Percentiles rank a stretch among this genome's conserved stretches.
These are phyloP conservation scores for Gallinago nigripennis DNA, from an alignment of 2,797 vertebrate genomes.

Conservation along the genomic window DNA sequence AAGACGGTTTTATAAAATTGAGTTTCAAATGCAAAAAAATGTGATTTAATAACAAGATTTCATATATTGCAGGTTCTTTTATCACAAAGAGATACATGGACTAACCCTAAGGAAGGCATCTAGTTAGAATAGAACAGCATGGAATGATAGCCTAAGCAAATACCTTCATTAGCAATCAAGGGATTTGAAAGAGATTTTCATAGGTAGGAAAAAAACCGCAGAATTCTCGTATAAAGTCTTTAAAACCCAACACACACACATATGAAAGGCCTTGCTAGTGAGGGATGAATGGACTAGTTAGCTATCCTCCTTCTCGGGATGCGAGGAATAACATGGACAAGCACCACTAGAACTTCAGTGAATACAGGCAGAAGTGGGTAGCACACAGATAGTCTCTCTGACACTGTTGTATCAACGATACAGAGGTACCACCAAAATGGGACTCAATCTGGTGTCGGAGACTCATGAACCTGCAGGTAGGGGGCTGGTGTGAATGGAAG, in stretches of 20 bases:
- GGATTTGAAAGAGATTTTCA: neutral
- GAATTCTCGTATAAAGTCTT: neutral
- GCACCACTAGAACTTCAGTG: neutral
- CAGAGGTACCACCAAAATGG: neutral
- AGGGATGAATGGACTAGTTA: neutral
- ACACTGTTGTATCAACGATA: neutral
- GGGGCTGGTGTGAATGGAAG: neutral
- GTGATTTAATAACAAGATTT: conserved; percentile 5
- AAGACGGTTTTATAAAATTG: neutral
- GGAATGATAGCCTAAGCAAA: neutral
- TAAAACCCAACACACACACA: neutral
- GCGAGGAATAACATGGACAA: neutral
- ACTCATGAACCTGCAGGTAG: neutral
- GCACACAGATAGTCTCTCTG: neutral
- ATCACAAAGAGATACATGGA: neutral
- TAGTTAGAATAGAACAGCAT: neutral
- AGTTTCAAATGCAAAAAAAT: neutral
- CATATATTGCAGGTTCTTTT: neutral
- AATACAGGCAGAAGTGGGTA: neutral
- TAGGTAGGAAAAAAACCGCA: neutral
- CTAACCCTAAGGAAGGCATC: neutral
- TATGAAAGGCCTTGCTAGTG: neutral
- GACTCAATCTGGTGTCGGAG: neutral
- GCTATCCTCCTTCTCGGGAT: neutral
- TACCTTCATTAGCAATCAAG: neutral